These are phyloP conservation scores for Orcinus orca DNA, from an alignment of 2,113 vertebrate genomes.

Conservation along the genomic window DNA sequence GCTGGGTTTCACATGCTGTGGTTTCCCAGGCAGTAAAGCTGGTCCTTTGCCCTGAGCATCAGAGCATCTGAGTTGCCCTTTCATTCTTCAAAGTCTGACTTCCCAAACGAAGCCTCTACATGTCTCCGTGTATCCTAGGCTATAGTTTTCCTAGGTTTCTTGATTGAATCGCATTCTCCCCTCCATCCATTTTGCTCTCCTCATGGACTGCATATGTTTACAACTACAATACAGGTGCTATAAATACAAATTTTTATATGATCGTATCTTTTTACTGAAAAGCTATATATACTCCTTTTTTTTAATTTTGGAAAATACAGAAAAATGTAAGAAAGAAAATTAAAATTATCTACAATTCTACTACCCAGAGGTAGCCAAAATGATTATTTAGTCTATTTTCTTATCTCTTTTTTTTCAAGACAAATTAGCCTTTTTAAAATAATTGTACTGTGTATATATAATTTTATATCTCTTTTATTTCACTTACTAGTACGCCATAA, in stretches of 20 bases:
- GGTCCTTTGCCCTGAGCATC: not conserved
- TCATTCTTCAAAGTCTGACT: not conserved
- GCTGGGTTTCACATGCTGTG: not conserved
- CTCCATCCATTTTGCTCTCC: not conserved
- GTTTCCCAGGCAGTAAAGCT: not conserved
- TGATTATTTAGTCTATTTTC: not conserved
- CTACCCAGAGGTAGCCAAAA: not conserved
- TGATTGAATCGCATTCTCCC: not conserved
- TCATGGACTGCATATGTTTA: not conserved
- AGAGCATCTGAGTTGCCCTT: not conserved
- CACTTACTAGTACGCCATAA: conserved; percentile 13
- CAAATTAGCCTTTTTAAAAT: not conserved
- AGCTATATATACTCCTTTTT: not conserved
- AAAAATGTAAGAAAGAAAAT: conserved; percentile 38
- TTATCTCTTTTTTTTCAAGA: not conserved
- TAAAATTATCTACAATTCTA: conserved; percentile 15
- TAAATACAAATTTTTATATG: not conserved
- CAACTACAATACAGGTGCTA: not conserved
- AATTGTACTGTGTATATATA: not conserved
- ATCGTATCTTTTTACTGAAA: not conserved
- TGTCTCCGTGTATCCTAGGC: not conserved
- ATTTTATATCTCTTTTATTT: conserved; percentile 51
- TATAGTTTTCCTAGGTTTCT: not conserved
- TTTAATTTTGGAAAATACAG: not conserved
- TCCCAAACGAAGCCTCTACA: not conserved